phyloP scores from a whole-genome alignment of 1,140 invertebrate species.

The Helicoverpa zea region DNA sequence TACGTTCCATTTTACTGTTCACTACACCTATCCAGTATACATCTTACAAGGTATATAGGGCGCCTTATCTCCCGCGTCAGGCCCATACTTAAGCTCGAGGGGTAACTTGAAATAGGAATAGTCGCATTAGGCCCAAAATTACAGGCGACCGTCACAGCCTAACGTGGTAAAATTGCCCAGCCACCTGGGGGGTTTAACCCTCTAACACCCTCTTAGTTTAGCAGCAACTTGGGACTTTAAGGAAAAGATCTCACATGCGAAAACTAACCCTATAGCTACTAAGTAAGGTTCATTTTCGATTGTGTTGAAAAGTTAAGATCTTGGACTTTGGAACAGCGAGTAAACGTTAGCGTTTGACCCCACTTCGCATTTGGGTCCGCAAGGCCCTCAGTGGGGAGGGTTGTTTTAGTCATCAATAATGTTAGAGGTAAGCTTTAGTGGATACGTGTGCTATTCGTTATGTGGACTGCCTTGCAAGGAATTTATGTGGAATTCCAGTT shows the following conservation, averaged over 20 bases:
- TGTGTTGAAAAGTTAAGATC: conserved; percentile 18
- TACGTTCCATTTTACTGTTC: conserved; percentile 54
- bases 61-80: conserved; percentile 79
- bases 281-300: conserved; percentile 52
- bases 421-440: conserved; percentile 79
- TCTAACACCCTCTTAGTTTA: conserved; percentile 62
- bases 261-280: conserved; percentile 50
- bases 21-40: conserved; percentile 58
- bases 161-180: conserved; percentile 84
- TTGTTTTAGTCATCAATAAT: conserved; percentile 84
- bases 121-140: conserved; percentile 85
- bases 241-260: conserved; percentile 1
- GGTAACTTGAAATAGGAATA: conserved; percentile 84
- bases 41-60: conserved; percentile 51
- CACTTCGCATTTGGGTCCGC: conserved; percentile 80
- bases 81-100: conserved; percentile 77
- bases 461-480: conserved; percentile 53
- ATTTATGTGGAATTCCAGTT: not conserved
- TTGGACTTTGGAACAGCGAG: conserved; percentile 65
- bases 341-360: conserved; percentile 82
- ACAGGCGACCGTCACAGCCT: conserved; percentile 84
- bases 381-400: conserved; percentile 60
- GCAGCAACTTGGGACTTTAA: conserved; percentile 56
- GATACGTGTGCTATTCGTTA: conserved; percentile 71
- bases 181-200: conserved; percentile 79